Conservation (phyloP, 2,113 vertebrate species). For the Oenanthe melanoleuca region DNA sequence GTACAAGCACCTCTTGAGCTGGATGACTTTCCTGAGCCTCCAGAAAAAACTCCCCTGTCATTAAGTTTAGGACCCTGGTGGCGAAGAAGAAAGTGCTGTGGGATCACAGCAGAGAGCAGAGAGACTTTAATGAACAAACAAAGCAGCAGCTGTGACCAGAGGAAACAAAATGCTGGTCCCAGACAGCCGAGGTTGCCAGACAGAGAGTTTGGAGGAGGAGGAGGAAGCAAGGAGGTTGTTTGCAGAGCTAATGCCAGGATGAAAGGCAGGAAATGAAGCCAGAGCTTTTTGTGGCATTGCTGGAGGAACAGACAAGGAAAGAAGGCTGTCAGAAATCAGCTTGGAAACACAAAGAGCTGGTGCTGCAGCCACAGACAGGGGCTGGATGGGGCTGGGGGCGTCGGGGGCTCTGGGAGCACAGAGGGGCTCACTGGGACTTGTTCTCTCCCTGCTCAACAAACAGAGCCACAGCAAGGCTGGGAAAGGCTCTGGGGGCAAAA, state of each 20-base stretch:
- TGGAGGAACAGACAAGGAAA: not conserved
- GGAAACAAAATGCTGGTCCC: conserved; percentile 20
- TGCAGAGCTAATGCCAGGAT: conserved; percentile 29
- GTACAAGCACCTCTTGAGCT: conserved; percentile 44
- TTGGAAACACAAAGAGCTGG: not conserved
- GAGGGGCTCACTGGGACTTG: not conserved
- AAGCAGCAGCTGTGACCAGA: not conserved
- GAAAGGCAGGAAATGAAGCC: conserved; percentile 41
- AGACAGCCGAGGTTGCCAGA: conserved; percentile 9
- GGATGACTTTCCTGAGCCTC: not conserved
- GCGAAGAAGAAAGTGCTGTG: not conserved
- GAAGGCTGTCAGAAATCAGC: not conserved
- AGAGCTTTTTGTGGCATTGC: not conserved
- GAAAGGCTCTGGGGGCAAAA: not conserved
- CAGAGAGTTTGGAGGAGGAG: not conserved
- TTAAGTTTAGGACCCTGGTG: conserved; percentile 1
- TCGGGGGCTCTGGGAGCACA: not conserved
- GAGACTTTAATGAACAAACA: conserved; percentile 29
- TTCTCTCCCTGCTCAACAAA: not conserved
- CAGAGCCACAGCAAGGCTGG: not conserved
- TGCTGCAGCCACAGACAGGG: not conserved
- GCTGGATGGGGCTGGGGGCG: not conserved
- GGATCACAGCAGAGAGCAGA: conserved; percentile 30
- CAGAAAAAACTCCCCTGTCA: conserved; percentile 4
- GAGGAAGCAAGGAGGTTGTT: conserved; percentile 8